Percentiles rank a stretch among this genome's conserved stretches.
Evolutionary conservation across 2,113 vertebrate genomes (phyloP).

Genomic region (Datnioides undecimradiatus): DNA sequence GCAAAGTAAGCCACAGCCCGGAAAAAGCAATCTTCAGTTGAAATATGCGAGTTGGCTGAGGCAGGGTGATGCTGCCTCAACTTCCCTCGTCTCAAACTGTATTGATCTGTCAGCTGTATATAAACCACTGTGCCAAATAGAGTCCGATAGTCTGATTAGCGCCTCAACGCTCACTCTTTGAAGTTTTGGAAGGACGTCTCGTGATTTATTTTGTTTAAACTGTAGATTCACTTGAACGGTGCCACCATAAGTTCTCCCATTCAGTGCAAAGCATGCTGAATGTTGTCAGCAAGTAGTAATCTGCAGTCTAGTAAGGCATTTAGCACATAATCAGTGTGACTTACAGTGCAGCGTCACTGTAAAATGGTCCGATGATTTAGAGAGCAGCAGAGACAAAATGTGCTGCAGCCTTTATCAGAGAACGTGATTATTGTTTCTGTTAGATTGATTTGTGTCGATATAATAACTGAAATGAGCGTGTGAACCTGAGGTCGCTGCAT

Average conservation of each 20-base stretch:
- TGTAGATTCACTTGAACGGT: too few species aligned
- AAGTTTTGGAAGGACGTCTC: neutral
- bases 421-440: neutral
- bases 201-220: neutral
- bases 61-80: neutral
- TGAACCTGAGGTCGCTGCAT: neutral
- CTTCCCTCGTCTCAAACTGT: neutral
- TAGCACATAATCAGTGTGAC: neutral
- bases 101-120: slow-evolving; percentile 23
- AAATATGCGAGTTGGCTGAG: slow-evolving; percentile 17
- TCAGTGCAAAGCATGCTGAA: neutral
- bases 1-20: slow-evolving; percentile 20
- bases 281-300: neutral
- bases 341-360: neutral
- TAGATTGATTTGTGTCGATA: neutral
- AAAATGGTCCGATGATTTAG: neutral
- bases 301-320: neutral
- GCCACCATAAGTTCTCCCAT: neutral
- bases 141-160: neutral
- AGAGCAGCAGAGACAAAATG: neutral
- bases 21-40: slow-evolving; percentile 52
- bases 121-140: neutral
- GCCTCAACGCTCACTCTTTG: neutral
- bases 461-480: neutral
- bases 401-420: neutral